Evolutionary conservation across 1,140 invertebrate genomes (phyloP), one percentile per base, ranked within the genome.

Genomic region (Lineus longissimus): DNA sequence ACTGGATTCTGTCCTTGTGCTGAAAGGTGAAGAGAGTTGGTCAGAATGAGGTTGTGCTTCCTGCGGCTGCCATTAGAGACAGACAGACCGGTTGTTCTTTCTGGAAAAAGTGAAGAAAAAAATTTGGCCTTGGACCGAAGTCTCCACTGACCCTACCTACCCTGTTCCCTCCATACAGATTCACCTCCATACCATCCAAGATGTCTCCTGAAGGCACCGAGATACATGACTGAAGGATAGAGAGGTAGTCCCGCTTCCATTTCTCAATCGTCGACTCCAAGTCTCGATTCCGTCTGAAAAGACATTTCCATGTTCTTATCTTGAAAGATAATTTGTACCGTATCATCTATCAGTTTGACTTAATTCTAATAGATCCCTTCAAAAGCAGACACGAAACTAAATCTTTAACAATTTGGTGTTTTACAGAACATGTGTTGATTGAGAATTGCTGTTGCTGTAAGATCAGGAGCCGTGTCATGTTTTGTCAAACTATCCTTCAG

Each of bases 211-310:
- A 72, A 17, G 83, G 81, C 47, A 84, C 80, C 17, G 80, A 66
- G 15, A 86, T 82, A 64, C 81, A 82, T 25, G 84, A 85, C 69
- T 86, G 84, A 19, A 86, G 76, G 19, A 86, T 68, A 15, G 76
- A 83, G 0, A 86, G 79, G 62, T 86, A 86, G 62, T 86, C 83
- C 61, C 79, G 66, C 65, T 84, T 85, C 73, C 84, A 81, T 61
- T 80, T 73, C 56, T 85, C 83, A 54, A 85, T 80, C 59, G 83
- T 78, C 6, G 70, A 72, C 62, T 82, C 78, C 29, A 83, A 54
- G 6, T 70, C 59, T 40, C 66, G 66, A 13, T 80, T 65, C 47
- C 73, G 68, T 25, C 83, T 83, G 61, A 17, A 73, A 74, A 60
- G 11, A 63, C 29, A 40, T 4, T 36, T 4, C 15, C 33, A 36